A percentile compares a stretch with the other conserved stretches of the same genome.
Evolutionary conservation across 2,797 vertebrate species (phyloP).

Genomic region (Leptoclinus maculatus): DNA sequence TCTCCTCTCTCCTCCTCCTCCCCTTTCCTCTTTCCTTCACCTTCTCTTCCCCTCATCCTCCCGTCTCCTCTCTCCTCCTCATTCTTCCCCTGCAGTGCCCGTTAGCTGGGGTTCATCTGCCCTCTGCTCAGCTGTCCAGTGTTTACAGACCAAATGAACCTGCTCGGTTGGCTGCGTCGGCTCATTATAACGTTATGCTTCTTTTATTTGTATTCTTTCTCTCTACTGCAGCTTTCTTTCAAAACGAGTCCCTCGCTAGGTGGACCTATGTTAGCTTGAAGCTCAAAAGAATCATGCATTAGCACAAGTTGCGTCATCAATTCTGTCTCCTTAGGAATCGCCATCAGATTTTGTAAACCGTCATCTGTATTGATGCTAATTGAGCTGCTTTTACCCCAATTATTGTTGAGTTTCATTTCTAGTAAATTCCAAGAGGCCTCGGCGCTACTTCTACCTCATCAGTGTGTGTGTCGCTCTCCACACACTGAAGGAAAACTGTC

Average conservation of each 20-base stretch:
- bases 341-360: background rate
- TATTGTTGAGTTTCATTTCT: slow-evolving; percentile 4
- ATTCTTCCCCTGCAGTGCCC: slow-evolving; percentile 2
- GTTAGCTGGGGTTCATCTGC: slow-evolving; percentile 30
- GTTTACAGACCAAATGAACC: slow-evolving; percentile 33
- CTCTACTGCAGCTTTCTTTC: slow-evolving; percentile 2
- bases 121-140: slow-evolving; percentile 25
- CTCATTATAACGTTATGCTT: slow-evolving; percentile 4
- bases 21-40: slow-evolving; percentile 22
- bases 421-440: background rate
- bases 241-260: background rate
- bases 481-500: slow-evolving; percentile 36
- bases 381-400: background rate
- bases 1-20: slow-evolving; percentile 15
- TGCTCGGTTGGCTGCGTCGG: slow-evolving; percentile 9
- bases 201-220: background rate
- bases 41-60: slow-evolving; percentile 21
- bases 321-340: slow-evolving; percentile 9
- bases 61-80: background rate
- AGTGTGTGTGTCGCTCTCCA: slow-evolving; percentile 1
- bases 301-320: slow-evolving; percentile 19
- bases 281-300: background rate
- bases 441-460: background rate
- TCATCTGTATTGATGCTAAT: background rate
- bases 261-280: slow-evolving; percentile 3